Conservation (phyloP, 2,888 invertebrate genomes). For the Caprella mutica region DNA sequence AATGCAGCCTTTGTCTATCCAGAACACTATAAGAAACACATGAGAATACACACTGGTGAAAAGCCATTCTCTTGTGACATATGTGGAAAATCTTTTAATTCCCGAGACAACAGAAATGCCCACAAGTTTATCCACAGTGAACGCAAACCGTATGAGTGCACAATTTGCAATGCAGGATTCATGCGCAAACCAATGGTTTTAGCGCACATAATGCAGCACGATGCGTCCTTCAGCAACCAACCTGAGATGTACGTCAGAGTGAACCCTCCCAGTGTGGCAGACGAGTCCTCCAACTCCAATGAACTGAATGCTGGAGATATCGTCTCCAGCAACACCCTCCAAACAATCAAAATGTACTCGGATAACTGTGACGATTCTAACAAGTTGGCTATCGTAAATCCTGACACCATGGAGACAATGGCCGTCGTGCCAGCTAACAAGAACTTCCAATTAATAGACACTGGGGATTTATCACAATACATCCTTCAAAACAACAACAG, state of each 20-base stretch:
- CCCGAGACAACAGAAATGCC: slow-evolving; percentile 54
- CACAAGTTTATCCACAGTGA: slow-evolving; percentile 35
- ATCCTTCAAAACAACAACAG: slow-evolving; percentile 26
- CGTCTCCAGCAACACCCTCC: slow-evolving; percentile 6
- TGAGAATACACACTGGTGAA: slow-evolving; percentile 34
- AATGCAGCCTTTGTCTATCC: slow-evolving; percentile 34
- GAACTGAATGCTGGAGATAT: slow-evolving; percentile 2
- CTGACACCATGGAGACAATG: slow-evolving; percentile 15
- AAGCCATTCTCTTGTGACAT: slow-evolving; percentile 42
- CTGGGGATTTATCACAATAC: slow-evolving; percentile 31
- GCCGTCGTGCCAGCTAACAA: slow-evolving; percentile 24
- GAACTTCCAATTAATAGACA: slow-evolving; percentile 27
- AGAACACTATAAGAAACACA: slow-evolving; percentile 34
- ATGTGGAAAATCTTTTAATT: slow-evolving; percentile 72
- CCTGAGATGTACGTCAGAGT: slow-evolving; percentile 26
- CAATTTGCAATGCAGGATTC: slow-evolving; percentile 31
- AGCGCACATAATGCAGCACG: slow-evolving; percentile 27
- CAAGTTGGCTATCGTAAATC: slow-evolving; percentile 17
- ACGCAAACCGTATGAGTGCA: slow-evolving; percentile 34
- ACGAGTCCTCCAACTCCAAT: not conserved
- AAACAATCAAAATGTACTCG: no score
- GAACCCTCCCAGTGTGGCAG: slow-evolving; percentile 29
- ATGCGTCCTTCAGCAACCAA: slow-evolving; percentile 13
- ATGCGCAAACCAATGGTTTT: slow-evolving; percentile 34
- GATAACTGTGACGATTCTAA: slow-evolving; percentile 20